phyloP scores from a whole-genome alignment of 2,888 invertebrate genomes.

The Lycia hirtaria region DNA sequence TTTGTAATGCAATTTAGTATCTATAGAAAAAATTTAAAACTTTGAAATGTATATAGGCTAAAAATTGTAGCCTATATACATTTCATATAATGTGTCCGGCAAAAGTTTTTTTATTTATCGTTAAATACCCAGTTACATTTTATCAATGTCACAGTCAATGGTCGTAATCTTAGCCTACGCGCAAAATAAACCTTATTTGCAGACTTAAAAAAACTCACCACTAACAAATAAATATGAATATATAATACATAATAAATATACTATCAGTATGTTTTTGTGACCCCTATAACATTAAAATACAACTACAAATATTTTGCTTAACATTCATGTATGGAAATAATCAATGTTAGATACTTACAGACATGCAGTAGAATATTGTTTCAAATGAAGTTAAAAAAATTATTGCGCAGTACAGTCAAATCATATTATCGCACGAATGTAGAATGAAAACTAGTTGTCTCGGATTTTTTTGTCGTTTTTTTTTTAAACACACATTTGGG shows the following conservation, averaged over 20 bases:
- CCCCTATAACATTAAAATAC: constrained; percentile 44
- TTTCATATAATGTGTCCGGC: too few relatives aligned
- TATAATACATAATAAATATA: constrained; percentile 32
- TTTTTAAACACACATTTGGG: too few relatives aligned
- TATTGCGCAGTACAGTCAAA: constrained; percentile 16
- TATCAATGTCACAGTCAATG: not conserved
- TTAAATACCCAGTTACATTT: too few relatives aligned
- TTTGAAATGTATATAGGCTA: too few relatives aligned
- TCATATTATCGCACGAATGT: constrained; percentile 17
- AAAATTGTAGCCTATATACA: too few relatives aligned
- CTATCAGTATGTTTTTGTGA: constrained; percentile 43
- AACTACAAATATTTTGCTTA: constrained; percentile 38
- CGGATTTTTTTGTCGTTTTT: not conserved
- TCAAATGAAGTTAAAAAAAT: constrained; percentile 25
- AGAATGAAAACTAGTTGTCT: not conserved
- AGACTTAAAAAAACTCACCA: constrained; percentile 17
- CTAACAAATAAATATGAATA: constrained; percentile 29
- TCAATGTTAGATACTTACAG: constrained; percentile 30
- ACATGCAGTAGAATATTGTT: constrained; percentile 30
- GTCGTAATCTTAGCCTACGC: not conserved
- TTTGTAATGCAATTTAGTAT: too few relatives aligned
- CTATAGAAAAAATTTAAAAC: too few relatives aligned
- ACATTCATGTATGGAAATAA: constrained; percentile 37
- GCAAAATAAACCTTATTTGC: not conserved
- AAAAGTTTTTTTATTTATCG: too few relatives aligned